Percentiles rank a stretch among this genome's conserved stretches.
Conservation (phyloP, 1,140 invertebrate species). For the Drosophila littoralis region DNA sequence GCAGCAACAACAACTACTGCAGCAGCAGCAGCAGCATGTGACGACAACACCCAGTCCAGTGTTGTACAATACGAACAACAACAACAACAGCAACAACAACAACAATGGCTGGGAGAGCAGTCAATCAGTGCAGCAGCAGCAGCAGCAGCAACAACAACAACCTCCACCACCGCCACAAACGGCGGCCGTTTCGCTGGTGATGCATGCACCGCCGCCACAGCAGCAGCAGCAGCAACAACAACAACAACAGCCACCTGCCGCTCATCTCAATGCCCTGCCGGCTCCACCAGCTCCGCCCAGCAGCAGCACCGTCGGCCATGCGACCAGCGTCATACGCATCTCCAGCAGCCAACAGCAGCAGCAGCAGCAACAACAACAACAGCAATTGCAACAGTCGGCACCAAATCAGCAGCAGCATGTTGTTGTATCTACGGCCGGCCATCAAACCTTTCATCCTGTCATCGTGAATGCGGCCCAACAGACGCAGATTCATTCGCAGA, state of each 20-base stretch:
- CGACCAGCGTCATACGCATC: constrained; percentile 92
- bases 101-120: constrained; percentile 68
- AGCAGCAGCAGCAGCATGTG: constrained; percentile 81
- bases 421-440: constrained; percentile 50
- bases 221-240: constrained; percentile 86
- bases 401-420: constrained; percentile 66
- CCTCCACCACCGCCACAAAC: constrained; percentile 71
- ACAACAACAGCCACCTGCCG: constrained; percentile 78
- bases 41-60: constrained; percentile 79
- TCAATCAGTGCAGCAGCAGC: constrained; percentile 82
- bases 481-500: constrained; percentile 84
- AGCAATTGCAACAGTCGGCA: constrained; percentile 34
- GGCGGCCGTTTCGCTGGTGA: constrained; percentile 82
- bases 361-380: constrained; percentile 58
- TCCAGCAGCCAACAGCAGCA: constrained; percentile 87
- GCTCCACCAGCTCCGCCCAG: constrained; percentile 75
- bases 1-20: constrained; percentile 83
- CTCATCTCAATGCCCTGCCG: constrained; percentile 63
- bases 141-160: constrained; percentile 78
- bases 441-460: constrained; percentile 87
- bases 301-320: constrained; percentile 84
- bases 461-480: constrained; percentile 89
- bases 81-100: constrained; percentile 56
- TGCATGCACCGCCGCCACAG: constrained; percentile 85
- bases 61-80: constrained; percentile 69